These are phyloP conservation scores for Sinocyclocheilus anshuiensis DNA, from an alignment of 2,113 vertebrate genomes.

Conservation along the genomic window DNA sequence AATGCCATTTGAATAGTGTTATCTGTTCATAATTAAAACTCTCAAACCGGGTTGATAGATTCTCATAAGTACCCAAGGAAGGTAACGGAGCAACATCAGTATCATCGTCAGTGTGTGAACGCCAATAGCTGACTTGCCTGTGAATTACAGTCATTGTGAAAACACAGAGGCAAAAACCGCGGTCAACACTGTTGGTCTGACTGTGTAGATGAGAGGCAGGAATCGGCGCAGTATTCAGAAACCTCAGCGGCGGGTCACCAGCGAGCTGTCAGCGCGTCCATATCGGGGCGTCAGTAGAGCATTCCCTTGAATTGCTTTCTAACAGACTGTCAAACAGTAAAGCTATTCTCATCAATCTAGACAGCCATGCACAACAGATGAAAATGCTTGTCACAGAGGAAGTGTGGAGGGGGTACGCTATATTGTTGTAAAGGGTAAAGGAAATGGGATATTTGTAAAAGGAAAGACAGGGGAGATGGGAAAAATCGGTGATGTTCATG, in stretches of 20 bases:
- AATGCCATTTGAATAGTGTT: neutral
- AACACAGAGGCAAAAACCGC: neutral
- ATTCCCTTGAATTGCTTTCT: constrained; percentile 31
- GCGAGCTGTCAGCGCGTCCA: neutral
- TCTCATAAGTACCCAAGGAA: neutral
- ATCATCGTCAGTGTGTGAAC: neutral
- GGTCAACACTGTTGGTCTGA: neutral
- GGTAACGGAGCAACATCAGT: neutral
- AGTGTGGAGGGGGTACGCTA: neutral
- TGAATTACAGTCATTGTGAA: neutral
- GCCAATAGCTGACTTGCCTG: neutral
- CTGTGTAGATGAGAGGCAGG: constrained; percentile 1
- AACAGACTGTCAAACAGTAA: constrained; percentile 34
- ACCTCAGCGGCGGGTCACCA: neutral
- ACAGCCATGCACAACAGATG: constrained; percentile 30
- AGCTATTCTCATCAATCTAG: constrained; percentile 41
- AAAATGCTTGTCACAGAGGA: neutral
- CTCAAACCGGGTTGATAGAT: neutral
- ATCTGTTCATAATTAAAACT: neutral
- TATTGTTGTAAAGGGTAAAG: constrained; percentile 9
- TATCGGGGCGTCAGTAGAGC: constrained; percentile 10
- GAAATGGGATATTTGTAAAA: constrained; percentile 35
- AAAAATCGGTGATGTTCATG: neutral
- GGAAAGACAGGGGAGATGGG: neutral
- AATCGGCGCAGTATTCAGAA: neutral